Percentiles rank a stretch among this genome's conserved stretches.
Conservation (phyloP, 2,888 invertebrate species). For the Artemia sinica region DNA sequence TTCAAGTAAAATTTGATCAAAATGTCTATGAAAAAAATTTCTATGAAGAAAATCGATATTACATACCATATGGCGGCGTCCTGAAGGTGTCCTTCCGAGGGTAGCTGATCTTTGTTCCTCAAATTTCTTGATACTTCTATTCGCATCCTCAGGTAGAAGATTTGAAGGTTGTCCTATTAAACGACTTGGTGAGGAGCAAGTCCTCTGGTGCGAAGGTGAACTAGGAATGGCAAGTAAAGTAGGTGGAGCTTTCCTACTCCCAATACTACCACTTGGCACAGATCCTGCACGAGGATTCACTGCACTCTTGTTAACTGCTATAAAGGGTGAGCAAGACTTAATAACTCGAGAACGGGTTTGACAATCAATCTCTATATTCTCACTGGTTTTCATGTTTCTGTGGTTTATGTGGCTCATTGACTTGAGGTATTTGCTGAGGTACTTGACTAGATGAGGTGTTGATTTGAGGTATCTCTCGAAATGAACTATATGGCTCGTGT, state of each 20-base stretch:
- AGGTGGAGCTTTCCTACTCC: neutral
- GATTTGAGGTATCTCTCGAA: too few species aligned
- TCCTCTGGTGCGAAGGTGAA: constrained; percentile 3
- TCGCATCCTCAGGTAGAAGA: neutral
- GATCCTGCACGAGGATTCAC: neutral
- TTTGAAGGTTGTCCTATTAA: neutral
- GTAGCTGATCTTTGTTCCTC: constrained; percentile 1
- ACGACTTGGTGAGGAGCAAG: constrained; percentile 6
- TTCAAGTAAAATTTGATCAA: too few species aligned
- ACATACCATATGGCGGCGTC: neutral
- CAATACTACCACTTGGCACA: neutral
- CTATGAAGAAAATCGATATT: neutral
- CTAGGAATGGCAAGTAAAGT: neutral
- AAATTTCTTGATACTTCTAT: neutral
- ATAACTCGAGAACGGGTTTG: too few species aligned
- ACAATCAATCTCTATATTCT: too few species aligned
- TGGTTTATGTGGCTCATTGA: too few species aligned
- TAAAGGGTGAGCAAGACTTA: too few species aligned
- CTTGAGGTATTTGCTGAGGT: too few species aligned
- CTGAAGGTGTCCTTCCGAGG: neutral
- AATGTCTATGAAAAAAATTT: too few species aligned
- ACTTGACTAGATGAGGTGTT: too few species aligned
- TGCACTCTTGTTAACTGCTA: too few species aligned
- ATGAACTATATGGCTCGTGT: too few species aligned
- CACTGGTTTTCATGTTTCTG: too few species aligned